Conservation (phyloP, 2,797 vertebrate species). For the Philypnodon macrostomus region DNA sequence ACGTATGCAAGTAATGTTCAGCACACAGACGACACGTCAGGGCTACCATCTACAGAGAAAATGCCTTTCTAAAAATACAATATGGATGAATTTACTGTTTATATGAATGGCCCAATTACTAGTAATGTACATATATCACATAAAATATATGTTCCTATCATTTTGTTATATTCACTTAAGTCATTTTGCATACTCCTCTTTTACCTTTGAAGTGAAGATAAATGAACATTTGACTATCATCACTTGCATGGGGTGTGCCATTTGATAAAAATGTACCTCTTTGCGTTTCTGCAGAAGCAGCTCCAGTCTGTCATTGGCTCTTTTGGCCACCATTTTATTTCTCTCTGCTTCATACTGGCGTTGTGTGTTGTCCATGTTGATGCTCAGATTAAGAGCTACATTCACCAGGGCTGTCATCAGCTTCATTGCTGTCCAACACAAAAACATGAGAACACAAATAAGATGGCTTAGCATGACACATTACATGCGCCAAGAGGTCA, state of each 20-base stretch:
- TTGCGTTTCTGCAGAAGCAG: conserved; percentile 96
- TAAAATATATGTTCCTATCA: too few species aligned
- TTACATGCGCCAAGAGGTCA: not conserved
- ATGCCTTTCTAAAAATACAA: conserved; percentile 20
- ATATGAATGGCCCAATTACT: conserved; percentile 7
- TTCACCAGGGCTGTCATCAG: conserved; percentile 99
- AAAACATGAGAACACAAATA: not conserved
- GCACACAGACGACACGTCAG: conserved; percentile 19
- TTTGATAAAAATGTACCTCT: conserved; percentile 79
- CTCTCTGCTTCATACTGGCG: conserved; percentile 95
- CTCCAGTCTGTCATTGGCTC: conserved; percentile 95
- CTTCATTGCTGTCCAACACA: conserved; percentile 88
- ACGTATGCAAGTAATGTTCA: conserved; percentile 33
- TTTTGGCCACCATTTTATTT: conserved; percentile 96
- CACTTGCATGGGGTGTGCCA: not conserved
- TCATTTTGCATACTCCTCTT: not conserved
- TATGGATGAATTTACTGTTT: too few species aligned
- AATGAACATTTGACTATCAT: not conserved
- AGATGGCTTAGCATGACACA: not conserved
- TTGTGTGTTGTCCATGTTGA: conserved; percentile 99
- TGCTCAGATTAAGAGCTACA: conserved; percentile 97
- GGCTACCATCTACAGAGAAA: conserved; percentile 33
- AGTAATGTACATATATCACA: too few species aligned
- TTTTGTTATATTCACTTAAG: not conserved
- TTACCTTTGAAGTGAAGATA: not conserved